Conservation (phyloP, 2,797 vertebrate genomes). For the Huso huso region DNA sequence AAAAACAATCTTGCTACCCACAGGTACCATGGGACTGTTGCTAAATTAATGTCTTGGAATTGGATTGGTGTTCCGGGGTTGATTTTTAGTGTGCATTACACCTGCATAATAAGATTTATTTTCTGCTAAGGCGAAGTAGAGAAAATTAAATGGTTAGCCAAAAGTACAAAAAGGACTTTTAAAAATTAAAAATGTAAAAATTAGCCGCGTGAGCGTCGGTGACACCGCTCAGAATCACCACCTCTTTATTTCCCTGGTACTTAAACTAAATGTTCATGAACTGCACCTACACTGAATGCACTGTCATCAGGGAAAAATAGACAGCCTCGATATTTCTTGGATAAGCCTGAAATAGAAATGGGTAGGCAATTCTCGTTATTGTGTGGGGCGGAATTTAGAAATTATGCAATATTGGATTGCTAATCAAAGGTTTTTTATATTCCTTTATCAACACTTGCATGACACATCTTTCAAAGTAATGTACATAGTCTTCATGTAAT, state of each 20-base stretch:
- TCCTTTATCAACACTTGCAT: no score
- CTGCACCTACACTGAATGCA: background rate
- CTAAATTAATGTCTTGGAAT: background rate
- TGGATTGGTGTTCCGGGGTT: background rate
- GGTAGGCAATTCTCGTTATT: background rate
- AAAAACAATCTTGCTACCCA: no score
- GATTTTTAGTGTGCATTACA: background rate
- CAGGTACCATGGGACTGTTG: slow-evolving; percentile 46
- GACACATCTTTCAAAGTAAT: no score
- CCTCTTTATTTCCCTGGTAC: background rate
- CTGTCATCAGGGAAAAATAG: background rate
- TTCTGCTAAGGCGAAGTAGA: background rate
- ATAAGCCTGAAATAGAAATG: background rate
- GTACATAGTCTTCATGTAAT: no score
- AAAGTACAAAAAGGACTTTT: background rate
- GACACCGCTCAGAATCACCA: background rate
- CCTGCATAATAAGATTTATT: background rate
- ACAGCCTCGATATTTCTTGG: background rate
- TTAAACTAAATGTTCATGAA: background rate
- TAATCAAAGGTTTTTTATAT: no score
- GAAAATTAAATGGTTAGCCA: background rate
- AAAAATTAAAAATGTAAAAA: background rate
- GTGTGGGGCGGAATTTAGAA: background rate
- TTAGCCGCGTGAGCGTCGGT: background rate
- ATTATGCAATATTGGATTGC: background rate